Evolutionary conservation across 2,888 invertebrate species (phyloP).

Genomic region (Bellardia pandia): DNA sequence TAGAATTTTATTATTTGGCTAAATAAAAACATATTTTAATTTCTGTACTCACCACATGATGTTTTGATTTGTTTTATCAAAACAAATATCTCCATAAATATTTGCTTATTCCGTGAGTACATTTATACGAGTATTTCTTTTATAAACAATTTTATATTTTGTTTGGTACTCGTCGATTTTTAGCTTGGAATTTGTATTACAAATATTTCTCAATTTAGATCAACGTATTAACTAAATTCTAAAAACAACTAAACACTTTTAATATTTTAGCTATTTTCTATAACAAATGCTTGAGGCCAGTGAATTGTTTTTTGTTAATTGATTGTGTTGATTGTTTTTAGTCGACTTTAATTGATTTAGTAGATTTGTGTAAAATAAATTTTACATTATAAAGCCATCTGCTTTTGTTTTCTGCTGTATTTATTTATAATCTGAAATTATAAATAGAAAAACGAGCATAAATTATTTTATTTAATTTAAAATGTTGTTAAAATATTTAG

Average conservation of each 20-base stretch:
- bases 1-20: too few relatives aligned
- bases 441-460: neutral
- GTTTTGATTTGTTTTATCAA: too few relatives aligned
- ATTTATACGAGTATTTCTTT: too few relatives aligned
- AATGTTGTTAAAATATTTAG: neutral
- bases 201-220: neutral
- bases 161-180: neutral
- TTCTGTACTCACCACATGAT: too few relatives aligned
- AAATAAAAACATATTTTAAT: too few relatives aligned
- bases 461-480: neutral
- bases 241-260: neutral
- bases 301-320: neutral
- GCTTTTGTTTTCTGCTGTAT: neutral
- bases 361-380: neutral
- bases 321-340: too few relatives aligned
- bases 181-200: neutral
- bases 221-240: neutral
- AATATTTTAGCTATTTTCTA: too few relatives aligned
- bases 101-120: too few relatives aligned
- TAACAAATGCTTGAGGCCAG: too few relatives aligned
- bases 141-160: neutral
- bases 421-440: neutral
- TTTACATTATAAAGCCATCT: constrained; percentile 5
- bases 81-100: too few relatives aligned
- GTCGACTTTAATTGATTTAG: too few relatives aligned